These are phyloP conservation scores for Plotosus lineatus DNA, from an alignment of 2,113 vertebrate genomes.

Conservation along the genomic window DNA sequence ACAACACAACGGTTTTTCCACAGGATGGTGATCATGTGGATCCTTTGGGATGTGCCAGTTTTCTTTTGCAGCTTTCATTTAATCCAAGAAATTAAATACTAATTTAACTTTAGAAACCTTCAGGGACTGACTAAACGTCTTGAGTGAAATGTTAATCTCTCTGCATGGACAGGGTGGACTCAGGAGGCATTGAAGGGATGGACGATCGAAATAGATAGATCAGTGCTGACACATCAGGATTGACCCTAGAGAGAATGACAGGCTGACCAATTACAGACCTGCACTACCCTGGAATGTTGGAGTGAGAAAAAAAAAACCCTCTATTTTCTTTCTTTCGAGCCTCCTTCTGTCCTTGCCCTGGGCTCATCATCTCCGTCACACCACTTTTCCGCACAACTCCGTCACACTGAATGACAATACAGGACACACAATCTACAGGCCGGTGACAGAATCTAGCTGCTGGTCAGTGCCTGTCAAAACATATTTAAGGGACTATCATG, in stretches of 20 bases:
- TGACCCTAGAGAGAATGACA: constrained; percentile 42
- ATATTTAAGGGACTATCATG: constrained; percentile 39
- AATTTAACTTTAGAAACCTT: neutral
- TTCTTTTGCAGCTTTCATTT: neutral
- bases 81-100: neutral
- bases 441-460: constrained; percentile 33
- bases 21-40: neutral
- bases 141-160: constrained; percentile 34
- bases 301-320: constrained; percentile 40
- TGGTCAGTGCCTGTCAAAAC: constrained; percentile 39
- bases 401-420: constrained; percentile 33
- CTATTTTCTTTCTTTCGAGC: neutral
- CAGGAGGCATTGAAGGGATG: neutral
- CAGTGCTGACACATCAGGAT: constrained; percentile 45
- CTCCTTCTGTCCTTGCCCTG: neutral
- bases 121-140: neutral
- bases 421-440: constrained; percentile 34
- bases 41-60: neutral
- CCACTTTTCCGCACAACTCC: constrained; percentile 36
- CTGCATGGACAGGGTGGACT: neutral
- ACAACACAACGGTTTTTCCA: neutral
- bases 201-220: constrained; percentile 36
- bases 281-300: constrained; percentile 20
- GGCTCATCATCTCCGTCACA: constrained; percentile 40
- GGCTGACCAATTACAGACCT: constrained; percentile 37